phyloP scores from a whole-genome alignment of 2,888 invertebrate species.

The Frankliniella fusca region DNA sequence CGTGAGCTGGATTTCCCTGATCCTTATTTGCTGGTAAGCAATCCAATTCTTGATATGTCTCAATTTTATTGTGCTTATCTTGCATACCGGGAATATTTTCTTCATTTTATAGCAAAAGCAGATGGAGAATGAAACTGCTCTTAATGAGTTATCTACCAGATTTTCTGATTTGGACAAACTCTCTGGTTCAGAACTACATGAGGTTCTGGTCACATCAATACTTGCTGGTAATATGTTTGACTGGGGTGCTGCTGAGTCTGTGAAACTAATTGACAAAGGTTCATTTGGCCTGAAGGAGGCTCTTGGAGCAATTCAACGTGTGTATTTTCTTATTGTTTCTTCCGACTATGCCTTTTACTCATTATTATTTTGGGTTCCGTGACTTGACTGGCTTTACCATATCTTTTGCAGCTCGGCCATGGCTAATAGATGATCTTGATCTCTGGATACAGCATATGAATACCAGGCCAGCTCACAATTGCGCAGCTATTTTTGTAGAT shows the following conservation, averaged over 20 bases:
- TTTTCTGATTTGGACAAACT: conserved; percentile 47
- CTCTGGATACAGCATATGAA: conserved; percentile 71
- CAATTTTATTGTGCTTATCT: background rate
- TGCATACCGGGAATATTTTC: conserved; percentile 42
- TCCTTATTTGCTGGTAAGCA: conserved; percentile 60
- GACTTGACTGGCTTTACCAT: background rate
- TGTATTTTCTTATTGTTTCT: conserved; percentile 31
- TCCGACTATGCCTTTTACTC: background rate
- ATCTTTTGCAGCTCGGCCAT: conserved; percentile 63
- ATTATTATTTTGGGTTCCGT: background rate
- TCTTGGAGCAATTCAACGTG: conserved; percentile 70
- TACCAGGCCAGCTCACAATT: conserved; percentile 68
- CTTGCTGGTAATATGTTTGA: conserved; percentile 91
- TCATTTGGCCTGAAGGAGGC: conserved; percentile 79
- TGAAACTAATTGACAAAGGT: conserved; percentile 71
- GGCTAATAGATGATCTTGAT: conserved; percentile 86
- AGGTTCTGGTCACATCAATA: conserved; percentile 55
- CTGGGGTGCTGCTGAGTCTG: conserved; percentile 92
- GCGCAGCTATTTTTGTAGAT: conserved; percentile 91
- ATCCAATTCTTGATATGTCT: conserved; percentile 30
- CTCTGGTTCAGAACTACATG: conserved; percentile 39
- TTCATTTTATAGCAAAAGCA: conserved; percentile 74
- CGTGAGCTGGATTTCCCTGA: conserved; percentile 89
- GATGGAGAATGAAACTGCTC: conserved; percentile 77
- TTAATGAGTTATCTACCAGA: conserved; percentile 59